These are phyloP conservation scores for Darevskia nairensis DNA, from an alignment of 2,797 vertebrate genomes.

Conservation along the genomic window DNA sequence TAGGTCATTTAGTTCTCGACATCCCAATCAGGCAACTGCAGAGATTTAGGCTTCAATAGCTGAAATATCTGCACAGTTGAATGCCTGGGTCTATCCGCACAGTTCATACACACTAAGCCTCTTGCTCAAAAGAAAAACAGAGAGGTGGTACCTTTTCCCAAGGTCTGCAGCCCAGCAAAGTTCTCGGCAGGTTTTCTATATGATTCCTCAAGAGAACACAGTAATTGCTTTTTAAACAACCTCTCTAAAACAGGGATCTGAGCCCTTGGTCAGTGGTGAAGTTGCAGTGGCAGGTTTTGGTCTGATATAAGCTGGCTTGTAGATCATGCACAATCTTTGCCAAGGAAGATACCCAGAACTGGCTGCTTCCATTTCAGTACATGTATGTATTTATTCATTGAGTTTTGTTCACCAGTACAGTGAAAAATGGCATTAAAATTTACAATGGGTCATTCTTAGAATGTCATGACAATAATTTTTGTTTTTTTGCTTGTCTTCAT, in stretches of 20 bases:
- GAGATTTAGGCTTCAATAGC: not conserved
- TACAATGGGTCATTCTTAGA: constrained; percentile 97
- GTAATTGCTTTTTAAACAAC: not conserved
- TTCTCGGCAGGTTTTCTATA: not conserved
- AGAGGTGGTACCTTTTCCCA: not conserved
- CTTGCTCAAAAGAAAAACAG: not conserved
- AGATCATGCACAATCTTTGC: not conserved
- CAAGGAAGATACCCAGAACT: constrained; percentile 19
- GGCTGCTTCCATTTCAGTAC: constrained; percentile 51
- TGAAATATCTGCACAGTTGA: not conserved
- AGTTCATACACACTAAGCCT: not conserved
- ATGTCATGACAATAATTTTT: constrained; percentile 88
- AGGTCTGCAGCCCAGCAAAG: not conserved
- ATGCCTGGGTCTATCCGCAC: not conserved
- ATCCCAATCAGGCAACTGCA: not conserved
- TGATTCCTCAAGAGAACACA: not conserved
- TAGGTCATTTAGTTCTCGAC: constrained; percentile 58
- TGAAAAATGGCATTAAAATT: constrained; percentile 97
- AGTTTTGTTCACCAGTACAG: constrained; percentile 97
- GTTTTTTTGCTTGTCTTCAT: constrained; percentile 84
- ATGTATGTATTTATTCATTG: constrained; percentile 86
- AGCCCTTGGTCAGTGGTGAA: too few species aligned
- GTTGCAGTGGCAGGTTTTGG: not conserved
- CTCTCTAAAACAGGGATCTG: not conserved
- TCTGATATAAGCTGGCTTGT: not conserved